Evolutionary conservation across 2,888 invertebrate species (phyloP), one percentile per base, ranked within the genome.

Genomic region (Blastobasis adustella): DNA sequence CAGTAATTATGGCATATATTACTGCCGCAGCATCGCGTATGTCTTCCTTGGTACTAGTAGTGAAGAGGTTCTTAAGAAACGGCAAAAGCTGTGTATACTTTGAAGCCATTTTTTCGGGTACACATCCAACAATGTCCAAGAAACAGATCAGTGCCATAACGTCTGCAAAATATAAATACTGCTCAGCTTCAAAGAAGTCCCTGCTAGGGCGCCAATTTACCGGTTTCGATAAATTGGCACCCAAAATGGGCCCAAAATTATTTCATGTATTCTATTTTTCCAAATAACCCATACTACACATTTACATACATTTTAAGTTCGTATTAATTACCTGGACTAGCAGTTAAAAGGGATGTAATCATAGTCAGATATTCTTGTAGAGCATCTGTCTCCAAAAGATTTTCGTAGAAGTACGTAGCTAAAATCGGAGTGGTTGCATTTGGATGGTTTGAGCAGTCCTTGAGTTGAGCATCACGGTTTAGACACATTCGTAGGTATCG

Each of bases 111-210:
- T 91, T 81, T 36, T 92, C 90, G 0, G 96, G 94, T 7, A 94
- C 91, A 54, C 95, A 94, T 44, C 96, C 96, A n/a, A 96, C 89
- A 36, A 96, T 89, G 80, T 97, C 97, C 60, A 96, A 86, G 68
- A 97, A 89, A 62, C 95, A 95, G 51, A 93, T 92, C 49, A 97
- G 75, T 0, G 93, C 86, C 79, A 92, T 90, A 46, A 91, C 72
- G 65, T 90, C 92, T 93, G 69, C 2, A 73, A 71, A 37, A 54
- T 7, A 40, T 3, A 23, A 23, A 2, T 23, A 23, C 23, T 23
- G 23, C 23, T 23, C 23, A 23, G 23, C 23, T 23, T 23, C 23
- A 23, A 23, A 23, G 23, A 23, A 23, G 23, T 23, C 23, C 23
- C 3, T 23, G 3, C 23, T 2, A 23, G 42, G 42, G 42, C 42